Base-by-base conservation (phyloP, 1,140 invertebrate genomes). In the Luehdorfia chinensis region DNA sequence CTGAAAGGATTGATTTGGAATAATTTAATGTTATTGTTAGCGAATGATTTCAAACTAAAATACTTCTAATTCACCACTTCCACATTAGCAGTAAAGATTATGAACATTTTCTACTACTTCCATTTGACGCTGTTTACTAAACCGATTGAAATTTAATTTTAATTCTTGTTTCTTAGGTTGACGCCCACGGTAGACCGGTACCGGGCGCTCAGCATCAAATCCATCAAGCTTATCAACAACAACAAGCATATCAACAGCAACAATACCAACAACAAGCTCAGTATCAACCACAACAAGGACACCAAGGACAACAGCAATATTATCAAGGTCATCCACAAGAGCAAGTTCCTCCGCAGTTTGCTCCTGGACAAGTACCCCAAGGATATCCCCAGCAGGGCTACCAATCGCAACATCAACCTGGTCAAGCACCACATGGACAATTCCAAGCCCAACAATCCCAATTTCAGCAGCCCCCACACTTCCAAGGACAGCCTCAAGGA, bases 191-290 rank as follows among this genome's bases (percentile, higher is more conserved):
- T 9, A 57, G 58, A 0, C 75, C 75, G 0, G 23, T 81, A 3
- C 77, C 77, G 0, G 77, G 80, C 0, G 66, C 75, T 2, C 55
- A 78, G 14, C 74, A 78, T 31, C 75, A 81, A 57, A 66, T 84
- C 8, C 63, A 81, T 9, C 72, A 75, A 31, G 75, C 75, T 0
- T 43, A 57, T 1, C 66, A 72, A 21, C 61, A 75, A 33, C 60
- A 56, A 33, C 60, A 57, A 4, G 55, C 63, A 0, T 66, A 65
- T 18, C 65, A 71, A 33, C 66, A 70, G 25, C 66, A 71, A 18
- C 59, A 70, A 33, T 58, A 48, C 13, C 59, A 66, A 18, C 62
- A 68, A 16, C 64, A 72, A 3, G 16, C 7, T 9, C 51, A 59
- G 12, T 21, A 3, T 3, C 43, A 43, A 18, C 53, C 55, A 6